Conservation (phyloP, 2,113 vertebrate genomes). For the Dryoscopus gambensis region DNA sequence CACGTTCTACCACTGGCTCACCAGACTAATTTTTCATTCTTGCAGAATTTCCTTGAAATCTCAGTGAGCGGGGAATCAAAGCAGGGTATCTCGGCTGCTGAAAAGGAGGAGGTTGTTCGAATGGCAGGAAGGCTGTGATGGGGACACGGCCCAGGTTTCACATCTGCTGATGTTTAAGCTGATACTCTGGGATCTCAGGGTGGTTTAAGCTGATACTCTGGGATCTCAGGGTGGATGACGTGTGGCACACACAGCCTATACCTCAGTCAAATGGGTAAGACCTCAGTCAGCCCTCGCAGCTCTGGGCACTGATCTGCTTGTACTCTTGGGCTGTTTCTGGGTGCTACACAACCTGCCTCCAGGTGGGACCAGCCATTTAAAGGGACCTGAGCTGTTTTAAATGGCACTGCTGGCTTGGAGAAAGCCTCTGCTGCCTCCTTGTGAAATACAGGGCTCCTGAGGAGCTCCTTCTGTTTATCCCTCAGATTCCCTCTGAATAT, state of each 20-base stretch:
- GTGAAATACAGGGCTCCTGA: background rate
- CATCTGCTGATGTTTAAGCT: background rate
- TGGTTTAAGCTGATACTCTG: background rate
- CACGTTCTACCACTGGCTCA: background rate
- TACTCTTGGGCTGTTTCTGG: background rate
- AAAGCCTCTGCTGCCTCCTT: constrained; percentile 28
- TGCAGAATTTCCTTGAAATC: background rate
- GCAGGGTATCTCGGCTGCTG: constrained; percentile 2
- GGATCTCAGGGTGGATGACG: background rate
- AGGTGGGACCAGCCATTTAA: background rate
- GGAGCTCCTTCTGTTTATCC: background rate
- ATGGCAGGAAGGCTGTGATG: background rate
- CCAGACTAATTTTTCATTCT: background rate
- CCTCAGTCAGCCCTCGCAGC: background rate
- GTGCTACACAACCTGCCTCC: background rate
- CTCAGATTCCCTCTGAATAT: background rate
- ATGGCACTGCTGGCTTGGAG: background rate
- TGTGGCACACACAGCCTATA: background rate
- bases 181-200: background rate
- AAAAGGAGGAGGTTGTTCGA: background rate
- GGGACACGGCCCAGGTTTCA: background rate
- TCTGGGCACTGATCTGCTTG: background rate
- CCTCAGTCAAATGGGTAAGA: background rate
- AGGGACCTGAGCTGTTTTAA: background rate
- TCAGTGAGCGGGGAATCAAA: background rate